Percentiles rank a stretch among this genome's conserved stretches.
These are phyloP conservation scores for Machaerirhynchus nigripectus DNA, from an alignment of 2,113 vertebrate genomes.

Conservation along the genomic window DNA sequence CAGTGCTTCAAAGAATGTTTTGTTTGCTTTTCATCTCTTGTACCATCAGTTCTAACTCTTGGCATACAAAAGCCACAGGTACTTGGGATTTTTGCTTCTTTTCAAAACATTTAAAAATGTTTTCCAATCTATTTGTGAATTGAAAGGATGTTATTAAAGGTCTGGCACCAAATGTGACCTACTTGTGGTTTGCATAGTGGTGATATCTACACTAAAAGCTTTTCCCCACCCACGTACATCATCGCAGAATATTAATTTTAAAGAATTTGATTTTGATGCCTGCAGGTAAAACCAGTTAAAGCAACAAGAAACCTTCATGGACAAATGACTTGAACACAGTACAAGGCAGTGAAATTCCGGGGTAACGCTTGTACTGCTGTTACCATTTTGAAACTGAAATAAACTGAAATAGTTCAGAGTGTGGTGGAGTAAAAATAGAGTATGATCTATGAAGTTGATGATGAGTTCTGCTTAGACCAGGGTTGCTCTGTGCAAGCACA, in stretches of 20 bases:
- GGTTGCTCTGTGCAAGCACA: neutral
- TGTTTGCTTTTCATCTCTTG: neutral
- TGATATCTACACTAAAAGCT: neutral
- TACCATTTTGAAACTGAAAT: neutral
- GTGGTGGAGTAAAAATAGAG: neutral
- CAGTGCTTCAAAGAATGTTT: neutral
- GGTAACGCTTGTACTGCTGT: neutral
- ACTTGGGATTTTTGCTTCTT: neutral
- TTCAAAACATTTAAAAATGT: neutral
- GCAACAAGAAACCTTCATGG: neutral
- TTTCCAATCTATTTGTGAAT: neutral
- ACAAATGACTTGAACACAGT: neutral
- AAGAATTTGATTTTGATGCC: neutral
- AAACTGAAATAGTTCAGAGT: neutral
- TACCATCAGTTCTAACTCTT: neutral
- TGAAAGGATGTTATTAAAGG: neutral
- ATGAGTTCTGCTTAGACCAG: neutral
- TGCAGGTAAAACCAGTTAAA: neutral
- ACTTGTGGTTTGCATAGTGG: neutral
- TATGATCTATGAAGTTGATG: neutral
- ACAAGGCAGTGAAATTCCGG: neutral
- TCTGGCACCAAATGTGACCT: neutral
- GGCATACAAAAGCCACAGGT: neutral
- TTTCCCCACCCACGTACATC: neutral
- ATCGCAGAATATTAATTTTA: neutral